Conservation (phyloP, 2,888 invertebrate genomes). For the Macrosiphum euphorbiae region DNA sequence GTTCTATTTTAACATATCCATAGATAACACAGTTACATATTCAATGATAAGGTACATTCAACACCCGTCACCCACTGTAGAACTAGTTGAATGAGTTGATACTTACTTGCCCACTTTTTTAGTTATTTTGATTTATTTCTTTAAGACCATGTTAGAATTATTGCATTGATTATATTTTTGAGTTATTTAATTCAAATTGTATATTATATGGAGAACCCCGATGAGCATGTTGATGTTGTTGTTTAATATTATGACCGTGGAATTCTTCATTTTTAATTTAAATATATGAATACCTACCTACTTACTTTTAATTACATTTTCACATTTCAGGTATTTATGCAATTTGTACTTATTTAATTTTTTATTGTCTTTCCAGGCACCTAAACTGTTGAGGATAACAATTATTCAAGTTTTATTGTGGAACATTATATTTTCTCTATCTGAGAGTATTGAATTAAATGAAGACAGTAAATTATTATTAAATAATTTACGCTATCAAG, state of each 20-base stretch:
- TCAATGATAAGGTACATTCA: neutral
- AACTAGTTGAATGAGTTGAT: neutral
- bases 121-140: neutral
- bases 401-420: neutral
- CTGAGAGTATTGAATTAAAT: neutral
- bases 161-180: too few relatives aligned
- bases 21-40: neutral
- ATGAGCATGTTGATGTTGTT: neutral
- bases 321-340: neutral
- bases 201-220: too few relatives aligned
- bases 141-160: neutral
- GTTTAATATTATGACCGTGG: neutral
- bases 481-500: neutral
- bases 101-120: neutral
- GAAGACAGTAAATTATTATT: neutral
- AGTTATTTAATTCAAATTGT: neutral
- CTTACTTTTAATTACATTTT: neutral
- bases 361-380: neutral
- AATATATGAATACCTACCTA: too few relatives aligned
- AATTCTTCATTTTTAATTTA: neutral
- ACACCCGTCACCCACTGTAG: too few relatives aligned
- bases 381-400: slow-evolving; percentile 13
- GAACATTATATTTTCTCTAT: neutral
- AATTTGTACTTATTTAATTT: neutral
- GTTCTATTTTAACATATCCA: neutral